phyloP scores from a whole-genome alignment of 2,888 invertebrate genomes.

The Rhagonycha lutea region DNA sequence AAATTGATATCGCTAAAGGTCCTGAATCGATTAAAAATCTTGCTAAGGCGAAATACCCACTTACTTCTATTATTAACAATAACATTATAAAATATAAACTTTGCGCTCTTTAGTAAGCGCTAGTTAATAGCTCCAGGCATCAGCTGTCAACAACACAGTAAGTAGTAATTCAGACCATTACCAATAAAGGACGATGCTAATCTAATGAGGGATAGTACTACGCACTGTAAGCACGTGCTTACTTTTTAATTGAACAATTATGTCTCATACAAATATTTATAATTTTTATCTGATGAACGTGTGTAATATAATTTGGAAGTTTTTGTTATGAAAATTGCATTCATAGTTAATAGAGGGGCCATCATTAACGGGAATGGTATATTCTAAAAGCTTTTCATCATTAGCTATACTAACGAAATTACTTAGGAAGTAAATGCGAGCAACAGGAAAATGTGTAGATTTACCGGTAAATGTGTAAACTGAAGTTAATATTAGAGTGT shows the following conservation, averaged over 20 bases:
- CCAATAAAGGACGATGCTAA: not conserved
- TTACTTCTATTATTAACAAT: not conserved
- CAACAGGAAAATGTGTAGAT: too few species aligned
- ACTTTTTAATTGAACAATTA: conserved; percentile 15
- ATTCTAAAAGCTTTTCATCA: not conserved
- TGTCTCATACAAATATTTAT: conserved; percentile 13
- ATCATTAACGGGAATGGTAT: not conserved
- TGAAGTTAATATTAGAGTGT: too few species aligned
- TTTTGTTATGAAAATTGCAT: not conserved
- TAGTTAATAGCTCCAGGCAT: conserved; percentile 5
- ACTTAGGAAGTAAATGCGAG: too few species aligned
- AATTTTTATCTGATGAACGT: conserved; percentile 9
- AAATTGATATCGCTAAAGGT: not conserved
- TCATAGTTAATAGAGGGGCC: not conserved
- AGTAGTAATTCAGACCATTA: conserved; percentile 4
- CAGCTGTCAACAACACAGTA: conserved; percentile 11
- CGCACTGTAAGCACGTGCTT: conserved; percentile 10
- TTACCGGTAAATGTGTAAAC: too few species aligned
- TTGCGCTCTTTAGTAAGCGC: not conserved
- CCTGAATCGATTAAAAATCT: not conserved
- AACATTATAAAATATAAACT: not conserved
- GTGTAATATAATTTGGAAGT: not conserved
- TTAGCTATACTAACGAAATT: not conserved
- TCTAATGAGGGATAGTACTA: conserved; percentile 5
- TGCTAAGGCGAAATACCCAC: not conserved